These are phyloP conservation scores for Cheiracanthium punctorium DNA, from an alignment of 2,888 invertebrate species.

Conservation along the genomic window DNA sequence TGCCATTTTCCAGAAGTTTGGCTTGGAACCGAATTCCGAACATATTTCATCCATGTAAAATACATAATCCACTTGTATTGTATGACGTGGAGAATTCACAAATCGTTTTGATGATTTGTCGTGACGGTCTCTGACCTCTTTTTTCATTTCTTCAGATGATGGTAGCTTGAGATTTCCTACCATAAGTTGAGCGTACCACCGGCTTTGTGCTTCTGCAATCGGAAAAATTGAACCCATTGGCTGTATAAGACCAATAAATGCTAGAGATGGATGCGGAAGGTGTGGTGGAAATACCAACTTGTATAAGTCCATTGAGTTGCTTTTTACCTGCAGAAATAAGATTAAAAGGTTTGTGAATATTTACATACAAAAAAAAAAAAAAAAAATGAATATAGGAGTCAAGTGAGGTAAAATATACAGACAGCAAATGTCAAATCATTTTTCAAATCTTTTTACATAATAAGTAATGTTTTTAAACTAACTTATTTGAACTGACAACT, in stretches of 20 bases:
- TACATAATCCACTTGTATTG: constrained; percentile 70
- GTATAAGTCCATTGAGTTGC: constrained; percentile 75
- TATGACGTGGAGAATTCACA: constrained; percentile 66
- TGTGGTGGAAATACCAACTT: constrained; percentile 76
- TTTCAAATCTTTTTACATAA: no score
- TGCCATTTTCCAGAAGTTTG: constrained; percentile 74
- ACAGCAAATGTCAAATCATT: no score
- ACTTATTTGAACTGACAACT: no score
- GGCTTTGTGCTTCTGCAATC: constrained; percentile 77
- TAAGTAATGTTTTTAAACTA: no score
- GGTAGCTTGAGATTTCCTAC: constrained; percentile 74
- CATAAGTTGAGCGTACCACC: constrained; percentile 76
- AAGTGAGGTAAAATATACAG: no score
- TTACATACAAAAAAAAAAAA: no score
- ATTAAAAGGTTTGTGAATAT: no score
- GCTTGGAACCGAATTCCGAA: constrained; percentile 76
- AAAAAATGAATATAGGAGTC: no score
- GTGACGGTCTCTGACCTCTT: constrained; percentile 74
- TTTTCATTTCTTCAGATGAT: constrained; percentile 74
- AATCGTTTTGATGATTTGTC: constrained; percentile 56
- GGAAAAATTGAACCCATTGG: constrained; percentile 78
- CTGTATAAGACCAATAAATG: constrained; percentile 77
- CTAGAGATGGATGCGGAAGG: constrained; percentile 75
- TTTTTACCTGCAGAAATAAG: constrained; percentile 28
- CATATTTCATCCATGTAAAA: constrained; percentile 78